phyloP scores from a whole-genome alignment of 2,797 vertebrate genomes.

The Eulemur mongoz region DNA sequence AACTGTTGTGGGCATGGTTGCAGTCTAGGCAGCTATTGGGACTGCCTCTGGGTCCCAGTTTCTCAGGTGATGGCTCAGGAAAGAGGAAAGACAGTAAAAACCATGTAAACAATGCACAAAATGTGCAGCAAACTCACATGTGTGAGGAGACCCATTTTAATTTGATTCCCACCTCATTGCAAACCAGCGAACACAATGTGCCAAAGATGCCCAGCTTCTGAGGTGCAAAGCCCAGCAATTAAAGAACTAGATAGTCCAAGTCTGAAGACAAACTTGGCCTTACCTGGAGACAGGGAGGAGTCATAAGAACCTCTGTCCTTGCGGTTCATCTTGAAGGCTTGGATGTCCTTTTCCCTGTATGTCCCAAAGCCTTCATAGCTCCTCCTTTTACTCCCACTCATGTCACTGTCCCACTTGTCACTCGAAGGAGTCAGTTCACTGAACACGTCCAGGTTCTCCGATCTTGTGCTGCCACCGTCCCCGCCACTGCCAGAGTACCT shows the following conservation, averaged over 20 bases:
- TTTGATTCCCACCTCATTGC: not conserved
- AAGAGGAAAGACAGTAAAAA: not conserved
- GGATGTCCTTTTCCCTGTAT: constrained; percentile 93
- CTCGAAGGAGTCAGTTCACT: constrained; percentile 87
- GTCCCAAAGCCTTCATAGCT: constrained; percentile 93
- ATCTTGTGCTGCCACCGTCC: constrained; percentile 82
- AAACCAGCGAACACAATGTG: not conserved
- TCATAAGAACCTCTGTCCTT: constrained; percentile 90
- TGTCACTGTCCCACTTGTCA: constrained; percentile 89
- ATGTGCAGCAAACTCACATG: not conserved
- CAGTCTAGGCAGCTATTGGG: not conserved
- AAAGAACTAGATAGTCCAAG: not conserved
- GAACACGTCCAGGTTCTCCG: constrained; percentile 90
- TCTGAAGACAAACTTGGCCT: constrained; percentile 66
- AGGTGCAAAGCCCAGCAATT: not conserved
- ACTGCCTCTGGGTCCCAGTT: not conserved
- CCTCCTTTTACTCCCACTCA: constrained; percentile 90
- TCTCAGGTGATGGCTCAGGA: not conserved
- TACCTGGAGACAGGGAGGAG: constrained; percentile 91
- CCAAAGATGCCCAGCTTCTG: not conserved
- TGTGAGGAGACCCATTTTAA: not conserved
- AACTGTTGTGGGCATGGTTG: not conserved
- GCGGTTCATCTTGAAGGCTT: constrained; percentile 91
- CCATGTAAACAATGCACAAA: not conserved
- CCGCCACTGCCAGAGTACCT: constrained; percentile 86